phyloP scores from a whole-genome alignment of 2,797 vertebrate species.

The Okamejei kenojei region DNA sequence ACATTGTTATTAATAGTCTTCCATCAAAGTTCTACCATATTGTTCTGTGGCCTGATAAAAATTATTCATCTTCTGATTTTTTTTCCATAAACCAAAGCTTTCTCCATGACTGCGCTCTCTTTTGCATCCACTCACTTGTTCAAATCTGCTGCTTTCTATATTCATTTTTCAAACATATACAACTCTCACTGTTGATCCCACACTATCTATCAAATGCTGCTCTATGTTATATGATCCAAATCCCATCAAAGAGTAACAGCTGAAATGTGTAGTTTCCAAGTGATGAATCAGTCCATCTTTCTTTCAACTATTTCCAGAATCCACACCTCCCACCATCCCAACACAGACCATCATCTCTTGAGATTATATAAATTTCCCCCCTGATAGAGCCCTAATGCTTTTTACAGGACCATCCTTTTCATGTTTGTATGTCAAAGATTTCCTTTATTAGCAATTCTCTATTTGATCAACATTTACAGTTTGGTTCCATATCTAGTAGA shows the following conservation, averaged over 20 bases:
- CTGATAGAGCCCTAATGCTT: not conserved
- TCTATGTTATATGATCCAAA: not conserved
- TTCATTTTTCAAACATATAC: not conserved
- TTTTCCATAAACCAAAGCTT: not conserved
- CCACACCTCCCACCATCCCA: not conserved
- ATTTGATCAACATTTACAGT: not conserved
- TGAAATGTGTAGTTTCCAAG: not conserved
- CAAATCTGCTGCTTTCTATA: not conserved
- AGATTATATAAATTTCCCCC: not conserved
- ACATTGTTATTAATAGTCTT: not conserved
- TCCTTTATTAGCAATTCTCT: not conserved
- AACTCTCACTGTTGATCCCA: not conserved
- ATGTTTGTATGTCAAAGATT: not conserved
- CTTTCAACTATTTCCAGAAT: not conserved
- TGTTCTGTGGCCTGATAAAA: not conserved
- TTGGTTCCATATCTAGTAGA: not conserved
- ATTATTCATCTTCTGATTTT: not conserved
- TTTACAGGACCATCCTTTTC: not conserved
- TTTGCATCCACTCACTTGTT: not conserved
- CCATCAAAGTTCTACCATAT: not conserved
- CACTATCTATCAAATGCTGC: not conserved
- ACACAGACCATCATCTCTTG: not conserved
- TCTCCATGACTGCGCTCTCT: not conserved
- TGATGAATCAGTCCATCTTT: not conserved
- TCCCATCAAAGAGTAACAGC: not conserved